Evolutionary conservation across 2,797 vertebrate genomes (phyloP), one percentile per base, ranked within the genome.

Genomic region (Muscicapa striata): DNA sequence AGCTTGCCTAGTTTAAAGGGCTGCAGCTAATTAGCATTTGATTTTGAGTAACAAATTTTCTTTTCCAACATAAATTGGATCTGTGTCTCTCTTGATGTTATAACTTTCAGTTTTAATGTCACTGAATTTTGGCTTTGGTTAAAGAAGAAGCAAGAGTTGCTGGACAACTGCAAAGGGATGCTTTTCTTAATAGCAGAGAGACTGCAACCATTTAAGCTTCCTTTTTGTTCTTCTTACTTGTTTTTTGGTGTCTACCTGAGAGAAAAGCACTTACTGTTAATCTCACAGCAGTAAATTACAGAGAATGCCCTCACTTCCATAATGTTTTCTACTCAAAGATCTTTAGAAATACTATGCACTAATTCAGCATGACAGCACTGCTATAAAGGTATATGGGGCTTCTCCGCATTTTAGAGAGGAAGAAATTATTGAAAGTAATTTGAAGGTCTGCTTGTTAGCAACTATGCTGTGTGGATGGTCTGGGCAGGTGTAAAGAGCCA

Each of bases 11-110:
- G 29, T 88, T 91, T 64, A 57, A 94, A 91, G 83, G 77, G 34
- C n/a, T 76, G 80, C 41, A 86, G 74, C 21, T 48, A 59, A 88
- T 94, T 95, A 94, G 32, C 80, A 93, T 94, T 79, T 57, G 80
- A 91, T 90, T 96, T 95, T 95, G 95, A 87, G 91, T 93, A 94
- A 82, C 85, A 95, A 91, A 93, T 94, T 88, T 90, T 91, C 36
- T 81, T 38, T 93, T 91, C 77, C 63, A 81, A 76, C 29, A 86
- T 70, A 73, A 91, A 67, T 91, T 88, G 86, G 40, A 79, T 72
- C 51, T 62, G 23, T 57, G 51, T 43, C 51, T 93, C 58, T 81
- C 84, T 93, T 92, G 87, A 89, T 93, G 62, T 91, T 81, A 8
- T 30, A 92, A 73, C 68, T 93, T 55, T 88, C 48, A 22, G 36